Evolutionary conservation across 2,797 vertebrate genomes (phyloP), one percentile per base, ranked within the genome.

Genomic region (Pelochelys cantorii): DNA sequence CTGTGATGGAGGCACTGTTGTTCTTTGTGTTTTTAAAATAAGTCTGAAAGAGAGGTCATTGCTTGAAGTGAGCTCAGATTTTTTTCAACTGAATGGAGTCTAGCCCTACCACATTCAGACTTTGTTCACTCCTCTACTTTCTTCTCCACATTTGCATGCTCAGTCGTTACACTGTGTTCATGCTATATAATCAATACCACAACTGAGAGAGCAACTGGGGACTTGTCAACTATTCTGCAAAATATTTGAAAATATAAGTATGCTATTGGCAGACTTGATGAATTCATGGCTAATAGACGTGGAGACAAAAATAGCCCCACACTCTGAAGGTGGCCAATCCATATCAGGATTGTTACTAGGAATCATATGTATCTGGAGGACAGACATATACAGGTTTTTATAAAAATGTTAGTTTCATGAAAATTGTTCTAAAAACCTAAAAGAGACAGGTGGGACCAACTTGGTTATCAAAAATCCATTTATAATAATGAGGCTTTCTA

Each of bases 271-370:
- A 95, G 86, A 34, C 74, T 85, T 54, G 42, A 84, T 88, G 91
- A 95, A 96, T 97, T 84, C 84, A 91, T 55, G 86, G 65, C 29
- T n/a, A 91, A 65, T 65, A 92, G 81, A 34, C 80, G 92, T 48
- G 42, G 57, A 74, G 85, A 87, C 93, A 95, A 87, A 97, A 97
- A 97, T 93, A 97, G 87, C 57, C 1, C 1, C 13, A 37, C 56
- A 20, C 20, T 81, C 11, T 0, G 55, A 31, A 18, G 18, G 48
- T 54, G n/a, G 55, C 31, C 56, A 82, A 20, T 93, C 48, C 87
- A 83, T 55, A 84, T 89, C 85, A 92, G 59, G 55, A 86, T 71
- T 79, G 23, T 85, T 83, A 93, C 78, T 48, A 68, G 84, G 71
- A 91, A 37, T 18, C 27, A 3, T 29, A 48, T 90, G 42, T 65